These are phyloP conservation scores for Dermatophagoides farinae DNA, from an alignment of 1,140 invertebrate genomes.

Conservation along the genomic window DNA sequence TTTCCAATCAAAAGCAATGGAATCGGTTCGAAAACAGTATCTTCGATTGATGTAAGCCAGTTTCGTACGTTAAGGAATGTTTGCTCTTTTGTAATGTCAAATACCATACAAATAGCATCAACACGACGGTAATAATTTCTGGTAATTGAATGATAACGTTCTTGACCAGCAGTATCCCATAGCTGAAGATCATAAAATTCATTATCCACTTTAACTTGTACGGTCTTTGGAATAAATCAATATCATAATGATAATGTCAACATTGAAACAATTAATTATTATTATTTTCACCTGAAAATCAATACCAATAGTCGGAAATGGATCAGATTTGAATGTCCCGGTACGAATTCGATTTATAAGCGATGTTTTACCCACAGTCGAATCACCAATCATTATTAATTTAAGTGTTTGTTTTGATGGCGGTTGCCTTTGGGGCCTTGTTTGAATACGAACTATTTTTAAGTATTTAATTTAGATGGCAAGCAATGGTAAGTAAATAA, in stretches of 20 bases:
- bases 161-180: constrained; percentile 96
- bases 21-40: constrained; percentile 7
- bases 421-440: background rate
- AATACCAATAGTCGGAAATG: constrained; percentile 33
- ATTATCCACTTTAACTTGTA: constrained; percentile 19
- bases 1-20: constrained; percentile 37
- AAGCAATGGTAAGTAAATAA: no score
- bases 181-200: constrained; percentile 57
- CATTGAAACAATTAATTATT: background rate
- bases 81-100: background rate
- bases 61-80: background rate
- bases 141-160: constrained; percentile 87
- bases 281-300: background rate
- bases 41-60: background rate
- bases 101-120: background rate
- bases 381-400: constrained; percentile 42
- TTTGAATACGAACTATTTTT: no score
- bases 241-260: background rate
- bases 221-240: no score
- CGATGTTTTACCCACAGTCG: constrained; percentile 42
- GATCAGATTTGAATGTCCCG: constrained; percentile 35
- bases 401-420: constrained; percentile 31
- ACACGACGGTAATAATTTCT: background rate
- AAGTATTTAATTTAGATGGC: no score
- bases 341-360: constrained; percentile 41